Base-by-base conservation (phyloP, 2,113 vertebrate genomes). In the Azemiops feae region DNA sequence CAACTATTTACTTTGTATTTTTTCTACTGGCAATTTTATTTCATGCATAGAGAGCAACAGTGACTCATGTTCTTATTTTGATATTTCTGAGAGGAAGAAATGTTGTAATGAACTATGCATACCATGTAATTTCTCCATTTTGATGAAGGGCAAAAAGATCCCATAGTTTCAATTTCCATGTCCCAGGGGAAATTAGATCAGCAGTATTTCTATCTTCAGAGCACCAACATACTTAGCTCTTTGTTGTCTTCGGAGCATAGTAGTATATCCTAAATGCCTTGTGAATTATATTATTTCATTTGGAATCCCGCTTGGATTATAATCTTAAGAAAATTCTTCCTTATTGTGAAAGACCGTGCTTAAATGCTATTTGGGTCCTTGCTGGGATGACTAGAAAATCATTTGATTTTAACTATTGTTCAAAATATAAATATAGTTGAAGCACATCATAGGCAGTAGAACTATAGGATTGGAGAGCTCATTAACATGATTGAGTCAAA, bases 1-100 rank as follows among this genome's bases (percentile, higher is more conserved):
- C 34, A 91, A 94, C 93, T 69, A 7, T 95, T 96, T 96, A 94
- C 95, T 94, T 92, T 93, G 93, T 85, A 93, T 93, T 93, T 91
- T 92, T 95, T 81, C 91, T 74, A 50, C 52, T 16, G 10, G 30
- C 5, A 25, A 45, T 52, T 18, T 74, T 88, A 27, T 85, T 92
- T 89, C 50, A 86, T 52, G 89, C 90, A 57, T 87, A 92, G 39
- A 55, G 55, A 92, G 50, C 55, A 55, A 64, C 81, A 64, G 12
- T 52, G 81, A 34, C 55, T 94, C 45, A 43, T 8, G 87, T 18
- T 93, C 60, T 90, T 91, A 43, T 87, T 93, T 91, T 94, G 58
- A 93, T 92, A 89, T 52, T 86, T 93, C 91, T 11, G 43, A 1
- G 1, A 10, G 25, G 50, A 89, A 50, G 3, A 89, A 5, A 23